Conservation (phyloP, 2,113 vertebrate species). For the Psammodynastes pulverulentus region DNA sequence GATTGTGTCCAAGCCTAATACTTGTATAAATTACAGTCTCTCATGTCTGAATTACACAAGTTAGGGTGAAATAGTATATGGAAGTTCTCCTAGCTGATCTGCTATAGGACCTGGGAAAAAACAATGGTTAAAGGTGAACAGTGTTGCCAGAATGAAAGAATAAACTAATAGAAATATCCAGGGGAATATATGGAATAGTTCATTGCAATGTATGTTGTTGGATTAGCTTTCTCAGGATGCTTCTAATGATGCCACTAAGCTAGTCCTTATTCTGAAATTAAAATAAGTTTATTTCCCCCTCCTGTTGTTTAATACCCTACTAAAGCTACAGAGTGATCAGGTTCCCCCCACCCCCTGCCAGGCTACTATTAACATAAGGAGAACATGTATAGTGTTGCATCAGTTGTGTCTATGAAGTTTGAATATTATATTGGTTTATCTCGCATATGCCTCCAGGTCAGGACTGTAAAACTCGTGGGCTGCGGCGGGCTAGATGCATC, state of each 20-base stretch:
- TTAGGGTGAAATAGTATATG: neutral
- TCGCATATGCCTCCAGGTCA: too few species aligned
- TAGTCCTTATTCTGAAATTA: neutral
- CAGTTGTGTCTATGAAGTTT: neutral
- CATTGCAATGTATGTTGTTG: neutral
- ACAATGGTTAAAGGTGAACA: neutral
- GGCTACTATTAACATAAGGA: neutral
- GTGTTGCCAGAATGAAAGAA: neutral
- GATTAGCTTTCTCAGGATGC: neutral
- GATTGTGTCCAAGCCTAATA: neutral
- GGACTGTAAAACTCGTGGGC: too few species aligned
- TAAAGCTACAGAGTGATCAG: neutral
- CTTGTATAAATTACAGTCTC: too few species aligned
- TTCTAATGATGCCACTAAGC: neutral
- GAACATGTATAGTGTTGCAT: neutral
- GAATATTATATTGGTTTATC: neutral
- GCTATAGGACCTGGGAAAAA: neutral
- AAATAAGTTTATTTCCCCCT: neutral
- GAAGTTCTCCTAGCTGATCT: neutral
- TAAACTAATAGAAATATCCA: neutral
- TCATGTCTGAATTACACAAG: neutral
- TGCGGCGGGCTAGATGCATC: accelerated
- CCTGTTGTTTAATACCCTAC: neutral
- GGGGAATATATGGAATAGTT: neutral
- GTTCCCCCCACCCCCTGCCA: neutral